These are phyloP conservation scores for Margarornis squamiger DNA, from an alignment of 2,797 vertebrate genomes.

Conservation along the genomic window DNA sequence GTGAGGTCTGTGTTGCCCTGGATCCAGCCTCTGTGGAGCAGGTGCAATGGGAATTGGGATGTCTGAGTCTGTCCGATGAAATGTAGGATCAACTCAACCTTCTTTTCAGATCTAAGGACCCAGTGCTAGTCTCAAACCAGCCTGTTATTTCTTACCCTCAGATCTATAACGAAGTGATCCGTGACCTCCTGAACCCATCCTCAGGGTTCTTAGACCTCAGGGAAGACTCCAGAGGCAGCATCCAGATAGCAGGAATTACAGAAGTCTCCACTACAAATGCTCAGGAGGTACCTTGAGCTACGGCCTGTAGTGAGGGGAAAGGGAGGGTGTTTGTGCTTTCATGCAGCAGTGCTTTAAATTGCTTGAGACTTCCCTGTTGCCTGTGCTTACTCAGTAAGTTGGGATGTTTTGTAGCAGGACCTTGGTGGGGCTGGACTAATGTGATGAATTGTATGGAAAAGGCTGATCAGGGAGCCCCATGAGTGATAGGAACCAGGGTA, in stretches of 20 bases:
- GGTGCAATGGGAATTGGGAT: background rate
- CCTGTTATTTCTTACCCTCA: background rate
- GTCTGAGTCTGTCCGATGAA: background rate
- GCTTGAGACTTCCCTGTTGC: background rate
- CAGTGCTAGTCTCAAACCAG: background rate
- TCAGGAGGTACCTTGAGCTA: conserved; percentile 64
- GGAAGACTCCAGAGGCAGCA: conserved; percentile 73
- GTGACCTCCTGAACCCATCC: conserved; percentile 74
- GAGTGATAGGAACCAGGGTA: background rate
- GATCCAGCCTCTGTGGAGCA: background rate
- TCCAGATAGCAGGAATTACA: conserved; percentile 71
- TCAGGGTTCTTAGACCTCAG: conserved; percentile 72
- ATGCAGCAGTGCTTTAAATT: background rate
- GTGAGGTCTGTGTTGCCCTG: conserved; percentile 36
- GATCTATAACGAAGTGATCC: conserved; percentile 76
- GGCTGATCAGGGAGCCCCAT: background rate
- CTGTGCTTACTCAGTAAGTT: background rate
- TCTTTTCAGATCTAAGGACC: background rate
- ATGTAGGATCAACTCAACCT: background rate
- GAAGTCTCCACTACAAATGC: conserved; percentile 73
- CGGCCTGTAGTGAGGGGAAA: background rate
- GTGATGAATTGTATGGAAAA: background rate
- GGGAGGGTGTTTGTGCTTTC: background rate
- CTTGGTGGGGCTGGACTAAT: background rate
- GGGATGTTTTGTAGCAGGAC: background rate